Percentiles rank a stretch among this genome's conserved stretches.
Conservation (phyloP, 2,797 vertebrate species). For the Alca torda region DNA sequence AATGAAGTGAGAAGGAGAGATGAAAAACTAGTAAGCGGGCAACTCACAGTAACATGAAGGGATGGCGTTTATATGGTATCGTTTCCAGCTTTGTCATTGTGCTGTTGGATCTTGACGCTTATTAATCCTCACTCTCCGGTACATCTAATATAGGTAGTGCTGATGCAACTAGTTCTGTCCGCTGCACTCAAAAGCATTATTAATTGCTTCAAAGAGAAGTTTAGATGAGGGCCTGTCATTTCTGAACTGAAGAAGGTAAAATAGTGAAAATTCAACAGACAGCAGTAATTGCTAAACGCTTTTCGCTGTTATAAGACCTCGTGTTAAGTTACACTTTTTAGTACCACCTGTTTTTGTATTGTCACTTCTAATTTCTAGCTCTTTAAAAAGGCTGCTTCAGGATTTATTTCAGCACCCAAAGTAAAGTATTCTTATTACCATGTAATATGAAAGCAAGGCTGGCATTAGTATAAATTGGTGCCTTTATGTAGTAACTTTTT, state of each 20-base stretch:
- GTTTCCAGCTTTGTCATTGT: neutral
- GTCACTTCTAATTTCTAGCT: neutral
- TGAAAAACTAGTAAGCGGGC: neutral
- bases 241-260: neutral
- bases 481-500: neutral
- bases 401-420: neutral
- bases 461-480: neutral
- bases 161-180: neutral
- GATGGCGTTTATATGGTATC: rapidly evolving
- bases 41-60: neutral
- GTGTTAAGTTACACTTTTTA: neutral
- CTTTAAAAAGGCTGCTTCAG: neutral
- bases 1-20: neutral
- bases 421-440: neutral
- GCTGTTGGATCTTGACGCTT: neutral
- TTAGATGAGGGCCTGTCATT: neutral
- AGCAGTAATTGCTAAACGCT: neutral
- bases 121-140: neutral
- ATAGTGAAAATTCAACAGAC: neutral
- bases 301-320: neutral
- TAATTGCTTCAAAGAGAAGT: neutral
- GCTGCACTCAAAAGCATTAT: neutral
- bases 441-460: neutral
- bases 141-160: neutral
- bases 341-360: neutral